These are phyloP conservation scores for Stratiomys singularior DNA, from an alignment of 2,888 invertebrate genomes.

Conservation along the genomic window DNA sequence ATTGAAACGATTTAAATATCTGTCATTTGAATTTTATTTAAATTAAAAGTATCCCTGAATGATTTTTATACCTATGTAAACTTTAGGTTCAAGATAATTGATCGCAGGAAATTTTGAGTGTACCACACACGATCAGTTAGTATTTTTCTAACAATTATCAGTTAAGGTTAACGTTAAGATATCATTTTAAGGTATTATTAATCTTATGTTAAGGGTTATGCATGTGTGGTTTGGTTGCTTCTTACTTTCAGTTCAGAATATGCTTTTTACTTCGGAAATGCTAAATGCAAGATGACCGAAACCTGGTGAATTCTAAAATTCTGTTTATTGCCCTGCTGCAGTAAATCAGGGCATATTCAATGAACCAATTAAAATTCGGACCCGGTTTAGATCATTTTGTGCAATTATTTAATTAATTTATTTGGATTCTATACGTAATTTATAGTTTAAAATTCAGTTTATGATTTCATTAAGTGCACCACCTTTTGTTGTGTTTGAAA, in stretches of 20 bases:
- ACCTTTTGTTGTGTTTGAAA: conserved; percentile 31
- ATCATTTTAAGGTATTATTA: conserved; percentile 15
- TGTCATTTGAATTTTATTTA: no score
- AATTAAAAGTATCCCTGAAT: no score
- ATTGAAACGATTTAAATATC: no score
- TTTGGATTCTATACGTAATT: not conserved
- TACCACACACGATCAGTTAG: conserved; percentile 20
- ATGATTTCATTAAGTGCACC: conserved; percentile 42
- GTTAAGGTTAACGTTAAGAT: not conserved
- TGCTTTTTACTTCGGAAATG: no score
- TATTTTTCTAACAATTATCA: not conserved
- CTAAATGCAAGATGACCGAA: not conserved
- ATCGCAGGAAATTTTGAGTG: conserved; percentile 1
- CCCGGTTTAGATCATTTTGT: no score
- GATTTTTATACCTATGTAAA: no score
- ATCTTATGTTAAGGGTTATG: conserved; percentile 45
- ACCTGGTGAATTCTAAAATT: no score
- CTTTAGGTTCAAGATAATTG: no score
- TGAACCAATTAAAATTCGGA: no score
- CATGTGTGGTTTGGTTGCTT: conserved; percentile 49
- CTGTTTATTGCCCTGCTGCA: no score
- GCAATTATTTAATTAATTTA: not conserved
- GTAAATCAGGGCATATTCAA: no score
- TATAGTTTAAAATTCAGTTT: conserved; percentile 17
- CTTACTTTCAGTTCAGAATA: not conserved